Conservation (phyloP, 2,888 invertebrate species). For the Melolontha melolontha region DNA sequence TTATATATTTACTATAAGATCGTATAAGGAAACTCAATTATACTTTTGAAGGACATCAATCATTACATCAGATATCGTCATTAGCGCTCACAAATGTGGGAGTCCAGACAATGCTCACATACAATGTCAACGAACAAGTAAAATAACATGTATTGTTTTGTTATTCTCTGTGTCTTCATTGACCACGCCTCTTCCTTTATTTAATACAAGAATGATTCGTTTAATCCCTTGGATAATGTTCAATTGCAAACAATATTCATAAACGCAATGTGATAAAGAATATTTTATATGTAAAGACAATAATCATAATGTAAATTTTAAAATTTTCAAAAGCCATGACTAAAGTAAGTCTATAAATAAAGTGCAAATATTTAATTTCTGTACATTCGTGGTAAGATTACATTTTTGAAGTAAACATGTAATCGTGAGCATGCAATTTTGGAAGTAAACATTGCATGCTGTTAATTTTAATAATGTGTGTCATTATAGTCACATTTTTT, state of each 20-base stretch:
- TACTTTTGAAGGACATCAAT: conserved; percentile 40
- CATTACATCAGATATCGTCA: conserved; percentile 40
- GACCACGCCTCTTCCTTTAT: conserved; percentile 43
- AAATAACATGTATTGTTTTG: conserved; percentile 35
- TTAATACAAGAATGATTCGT: conserved; percentile 5
- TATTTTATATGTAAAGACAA: too few species aligned
- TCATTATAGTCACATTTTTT: too few species aligned
- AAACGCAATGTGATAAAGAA: too few species aligned
- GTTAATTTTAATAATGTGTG: too few species aligned
- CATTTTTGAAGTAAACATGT: too few species aligned
- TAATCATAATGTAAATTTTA: too few species aligned
- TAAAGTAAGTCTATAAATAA: too few species aligned
- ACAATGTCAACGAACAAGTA: conserved; percentile 26
- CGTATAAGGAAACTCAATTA: conserved; percentile 39
- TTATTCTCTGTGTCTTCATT: conserved; percentile 33
- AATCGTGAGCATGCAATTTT: too few species aligned
- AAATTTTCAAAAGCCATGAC: too few species aligned
- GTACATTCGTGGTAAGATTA: too few species aligned
- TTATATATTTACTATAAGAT: conserved; percentile 4
- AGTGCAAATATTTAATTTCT: too few species aligned
- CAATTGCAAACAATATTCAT: background rate
- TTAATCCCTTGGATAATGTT: background rate
- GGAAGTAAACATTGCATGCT: too few species aligned
- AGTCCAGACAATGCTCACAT: conserved; percentile 3
- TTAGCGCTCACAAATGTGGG: conserved; percentile 13